Conservation (phyloP, 1,140 invertebrate species). For the Tenebrio molitor region DNA sequence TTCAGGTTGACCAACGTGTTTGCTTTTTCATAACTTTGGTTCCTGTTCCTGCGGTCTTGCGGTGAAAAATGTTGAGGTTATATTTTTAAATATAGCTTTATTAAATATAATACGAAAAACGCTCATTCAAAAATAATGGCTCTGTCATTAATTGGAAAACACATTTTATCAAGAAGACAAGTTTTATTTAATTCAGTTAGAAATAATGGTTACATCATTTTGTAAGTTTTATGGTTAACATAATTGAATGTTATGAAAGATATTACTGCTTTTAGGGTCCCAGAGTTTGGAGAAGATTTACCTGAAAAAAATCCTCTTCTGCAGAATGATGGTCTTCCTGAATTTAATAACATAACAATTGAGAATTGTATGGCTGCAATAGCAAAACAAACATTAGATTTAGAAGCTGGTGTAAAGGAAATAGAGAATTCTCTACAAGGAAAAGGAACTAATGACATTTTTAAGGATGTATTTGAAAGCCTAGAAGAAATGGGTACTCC, state of each 20-base stretch:
- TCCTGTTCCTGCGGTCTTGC: too few species aligned
- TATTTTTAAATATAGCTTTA: slow-evolving; percentile 27
- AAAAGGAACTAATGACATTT: slow-evolving; percentile 72
- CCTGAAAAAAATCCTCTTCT: slow-evolving; percentile 82
- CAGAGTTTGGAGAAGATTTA: slow-evolving; percentile 89
- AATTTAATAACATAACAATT: slow-evolving; percentile 85
- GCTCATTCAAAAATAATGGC: slow-evolving; percentile 34
- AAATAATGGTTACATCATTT: slow-evolving; percentile 51
- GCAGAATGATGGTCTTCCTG: slow-evolving; percentile 79
- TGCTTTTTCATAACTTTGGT: not conserved
- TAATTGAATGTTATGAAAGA: not conserved
- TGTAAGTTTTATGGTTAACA: slow-evolving; percentile 48
- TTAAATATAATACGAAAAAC: not conserved
- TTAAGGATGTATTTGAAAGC: slow-evolving; percentile 82
- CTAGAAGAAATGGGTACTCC: slow-evolving; percentile 80
- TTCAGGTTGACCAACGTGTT: not conserved
- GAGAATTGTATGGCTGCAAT: slow-evolving; percentile 87
- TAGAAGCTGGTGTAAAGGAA: slow-evolving; percentile 81
- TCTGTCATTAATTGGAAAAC: slow-evolving; percentile 11
- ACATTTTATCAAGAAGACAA: slow-evolving; percentile 5
- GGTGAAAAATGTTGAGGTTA: slow-evolving; percentile 37
- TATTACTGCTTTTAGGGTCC: slow-evolving; percentile 76
- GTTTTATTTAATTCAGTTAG: slow-evolving; percentile 5
- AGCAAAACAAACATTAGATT: slow-evolving; percentile 85
- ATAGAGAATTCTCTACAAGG: slow-evolving; percentile 72